Evolutionary conservation across 2,888 invertebrate species (phyloP).

Genomic region (Pediacus dermestoides): DNA sequence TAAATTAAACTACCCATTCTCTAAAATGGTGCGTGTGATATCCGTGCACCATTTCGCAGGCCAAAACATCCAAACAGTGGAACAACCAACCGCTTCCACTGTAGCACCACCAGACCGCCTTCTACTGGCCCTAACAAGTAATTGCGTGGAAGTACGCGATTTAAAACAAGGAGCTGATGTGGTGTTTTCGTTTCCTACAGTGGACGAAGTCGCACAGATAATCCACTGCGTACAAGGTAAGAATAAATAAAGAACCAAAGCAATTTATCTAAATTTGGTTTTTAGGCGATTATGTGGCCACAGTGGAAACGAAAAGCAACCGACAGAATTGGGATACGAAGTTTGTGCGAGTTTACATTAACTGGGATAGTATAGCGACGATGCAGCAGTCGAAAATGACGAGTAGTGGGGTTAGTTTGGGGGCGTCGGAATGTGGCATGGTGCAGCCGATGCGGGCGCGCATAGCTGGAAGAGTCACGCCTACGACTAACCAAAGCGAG

Average conservation of each 20-base stretch:
- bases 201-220: slow-evolving; percentile 66
- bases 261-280: slow-evolving; percentile 13
- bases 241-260: too few relatives aligned
- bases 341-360: slow-evolving; percentile 70
- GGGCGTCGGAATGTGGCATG: slow-evolving; percentile 48
- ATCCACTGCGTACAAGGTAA: slow-evolving; percentile 64
- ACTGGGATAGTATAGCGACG: slow-evolving; percentile 62
- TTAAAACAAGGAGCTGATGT: slow-evolving; percentile 49
- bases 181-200: slow-evolving; percentile 66
- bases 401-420: slow-evolving; percentile 45
- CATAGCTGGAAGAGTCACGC: slow-evolving; percentile 72
- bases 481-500: slow-evolving; percentile 61
- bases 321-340: slow-evolving; percentile 49
- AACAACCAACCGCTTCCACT: slow-evolving; percentile 63
- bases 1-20: too few relatives aligned
- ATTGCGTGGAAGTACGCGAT: slow-evolving; percentile 60
- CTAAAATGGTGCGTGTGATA: slow-evolving; percentile 63
- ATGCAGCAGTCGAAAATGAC: slow-evolving; percentile 51
- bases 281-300: slow-evolving; percentile 63
- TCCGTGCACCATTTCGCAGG: slow-evolving; percentile 66
- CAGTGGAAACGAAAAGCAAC: slow-evolving; percentile 59
- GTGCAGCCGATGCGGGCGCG: slow-evolving; percentile 62
- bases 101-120: slow-evolving; percentile 58
- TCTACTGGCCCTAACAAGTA: slow-evolving; percentile 59
- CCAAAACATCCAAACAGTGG: slow-evolving; percentile 62